Evolutionary conservation across 2,797 vertebrate species (phyloP), one percentile per base, ranked within the genome.

Genomic region (Mus spretus): DNA sequence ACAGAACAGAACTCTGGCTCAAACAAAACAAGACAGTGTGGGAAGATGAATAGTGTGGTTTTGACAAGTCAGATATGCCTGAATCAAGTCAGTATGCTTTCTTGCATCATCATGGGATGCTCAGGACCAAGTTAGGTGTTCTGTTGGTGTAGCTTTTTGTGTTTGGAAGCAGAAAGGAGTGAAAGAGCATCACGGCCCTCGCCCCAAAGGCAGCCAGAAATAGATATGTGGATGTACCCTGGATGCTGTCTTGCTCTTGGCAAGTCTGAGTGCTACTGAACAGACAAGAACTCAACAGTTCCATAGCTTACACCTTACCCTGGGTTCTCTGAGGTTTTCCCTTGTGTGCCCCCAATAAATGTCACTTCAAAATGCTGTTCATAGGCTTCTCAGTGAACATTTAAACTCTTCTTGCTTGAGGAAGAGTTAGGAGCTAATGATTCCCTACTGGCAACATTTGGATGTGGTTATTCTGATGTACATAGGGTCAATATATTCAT

Each of bases 341-440:
- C 17, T 26, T 19, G 28, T 11, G 4, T 31, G 31, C 65, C 26
- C 44, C 89, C 96, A 96, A 50, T 79, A 96, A 96, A 93, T 44
- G 55, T 80, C 8, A 40, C 87, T 57, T 91, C 87, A 50, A 82
- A 59, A 53, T 92, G 80, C 83, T 93, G 63, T 57, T 96, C 70
- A 65, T 22, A 89, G 97, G 89, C 40, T 90, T 61, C 96, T 86
- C 75, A 90, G 75, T 87, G 47, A 86, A 97, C 96, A 61, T 15
- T 84, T 91, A 14, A 55, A 85, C 3, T 65, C 22, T 95, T 79
- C 91, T 85, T 78, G 19, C 95, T 97, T 79, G 88, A 78, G 79
- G 90, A 81, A 78, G 88, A 96, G 44, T 92, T 93, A 55, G 81
- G 95, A 97, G 82, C 15, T 59, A 92, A 11, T 83, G 31, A 34